Evolutionary conservation across 2,888 invertebrate species (phyloP).

Genomic region (Andricus quercusramuli): DNA sequence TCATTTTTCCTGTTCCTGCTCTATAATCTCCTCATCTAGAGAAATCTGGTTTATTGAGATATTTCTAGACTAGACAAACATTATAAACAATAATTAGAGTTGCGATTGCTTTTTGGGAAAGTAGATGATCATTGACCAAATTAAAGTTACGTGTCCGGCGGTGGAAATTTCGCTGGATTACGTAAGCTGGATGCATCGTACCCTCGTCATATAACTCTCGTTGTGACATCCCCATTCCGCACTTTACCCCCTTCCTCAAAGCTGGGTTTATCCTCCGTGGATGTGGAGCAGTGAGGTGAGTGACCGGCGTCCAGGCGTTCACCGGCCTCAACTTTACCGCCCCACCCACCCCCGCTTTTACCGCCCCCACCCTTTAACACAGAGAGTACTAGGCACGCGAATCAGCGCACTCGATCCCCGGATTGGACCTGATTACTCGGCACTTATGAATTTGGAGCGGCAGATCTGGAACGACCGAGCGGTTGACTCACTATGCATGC

Average conservation of each 20-base stretch:
- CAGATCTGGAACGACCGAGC: slow-evolving; percentile 60
- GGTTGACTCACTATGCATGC: slow-evolving; percentile 31
- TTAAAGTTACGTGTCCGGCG: not conserved
- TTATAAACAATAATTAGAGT: too few species aligned
- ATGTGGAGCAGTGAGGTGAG: slow-evolving; percentile 78
- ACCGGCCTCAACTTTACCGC: slow-evolving; percentile 71
- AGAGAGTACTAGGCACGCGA: slow-evolving; percentile 58
- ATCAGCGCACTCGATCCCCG: slow-evolving; percentile 53
- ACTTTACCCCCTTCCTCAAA: slow-evolving; percentile 54
- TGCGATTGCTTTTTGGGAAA: not conserved
- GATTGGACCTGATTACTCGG: slow-evolving; percentile 64
- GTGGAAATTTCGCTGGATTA: slow-evolving; percentile 63
- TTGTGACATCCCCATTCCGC: slow-evolving; percentile 49
- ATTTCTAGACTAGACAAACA: too few species aligned
- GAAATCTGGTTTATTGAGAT: not conserved
- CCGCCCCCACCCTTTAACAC: slow-evolving; percentile 43
- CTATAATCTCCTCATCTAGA: not conserved
- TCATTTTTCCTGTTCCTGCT: too few species aligned
- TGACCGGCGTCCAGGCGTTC: slow-evolving; percentile 79
- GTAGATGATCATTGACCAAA: not conserved
- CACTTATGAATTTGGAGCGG: slow-evolving; percentile 68
- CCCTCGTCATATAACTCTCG: slow-evolving; percentile 49
- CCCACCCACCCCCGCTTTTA: slow-evolving; percentile 45
- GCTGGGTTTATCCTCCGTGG: slow-evolving; percentile 68
- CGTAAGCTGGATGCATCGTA: slow-evolving; percentile 51